phyloP scores from a whole-genome alignment of 2,797 vertebrate species.

The Coendou prehensilis region DNA sequence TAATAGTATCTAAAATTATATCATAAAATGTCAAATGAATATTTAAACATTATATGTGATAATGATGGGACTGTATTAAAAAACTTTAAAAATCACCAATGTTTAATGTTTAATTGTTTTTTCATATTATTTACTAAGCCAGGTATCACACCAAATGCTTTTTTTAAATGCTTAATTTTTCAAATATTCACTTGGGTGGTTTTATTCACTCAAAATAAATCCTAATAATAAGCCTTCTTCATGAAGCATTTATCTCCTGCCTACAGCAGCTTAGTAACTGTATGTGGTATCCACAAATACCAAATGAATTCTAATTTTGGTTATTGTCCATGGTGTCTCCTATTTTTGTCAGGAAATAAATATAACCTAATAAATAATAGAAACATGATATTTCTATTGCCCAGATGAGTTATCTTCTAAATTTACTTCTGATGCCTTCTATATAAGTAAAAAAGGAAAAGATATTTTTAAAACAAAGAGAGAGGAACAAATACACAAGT shows the following conservation, averaged over 20 bases:
- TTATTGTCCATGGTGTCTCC: conserved; percentile 74
- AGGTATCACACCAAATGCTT: conserved; percentile 18
- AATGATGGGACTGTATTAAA: conserved; percentile 40
- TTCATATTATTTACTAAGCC: conserved; percentile 61
- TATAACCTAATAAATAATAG: conserved; percentile 70
- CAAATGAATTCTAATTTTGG: conserved; percentile 80
- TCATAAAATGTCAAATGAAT: conserved; percentile 74
- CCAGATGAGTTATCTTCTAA: conserved; percentile 63
- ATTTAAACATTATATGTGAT: conserved; percentile 67
- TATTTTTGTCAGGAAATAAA: conserved; percentile 77
- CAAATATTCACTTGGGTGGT: conserved; percentile 56
- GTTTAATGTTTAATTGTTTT: conserved; percentile 40
- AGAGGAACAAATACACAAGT: conserved; percentile 61
- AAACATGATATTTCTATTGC: conserved; percentile 80
- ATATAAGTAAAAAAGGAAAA: conserved; percentile 69
- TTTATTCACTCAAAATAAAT: conserved; percentile 78
- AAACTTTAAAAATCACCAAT: conserved; percentile 15
- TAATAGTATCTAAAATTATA: conserved; percentile 60
- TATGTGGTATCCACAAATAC: conserved; percentile 69
- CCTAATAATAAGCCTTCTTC: conserved; percentile 67
- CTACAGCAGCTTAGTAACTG: conserved; percentile 33
- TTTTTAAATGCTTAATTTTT: conserved; percentile 39
- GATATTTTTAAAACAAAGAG: conserved; percentile 66
- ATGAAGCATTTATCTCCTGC: conserved; percentile 77
- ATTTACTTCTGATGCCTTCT: conserved; percentile 65